These are phyloP conservation scores for Rhea americana DNA, from an alignment of 2,113 vertebrate genomes.

Conservation along the genomic window DNA sequence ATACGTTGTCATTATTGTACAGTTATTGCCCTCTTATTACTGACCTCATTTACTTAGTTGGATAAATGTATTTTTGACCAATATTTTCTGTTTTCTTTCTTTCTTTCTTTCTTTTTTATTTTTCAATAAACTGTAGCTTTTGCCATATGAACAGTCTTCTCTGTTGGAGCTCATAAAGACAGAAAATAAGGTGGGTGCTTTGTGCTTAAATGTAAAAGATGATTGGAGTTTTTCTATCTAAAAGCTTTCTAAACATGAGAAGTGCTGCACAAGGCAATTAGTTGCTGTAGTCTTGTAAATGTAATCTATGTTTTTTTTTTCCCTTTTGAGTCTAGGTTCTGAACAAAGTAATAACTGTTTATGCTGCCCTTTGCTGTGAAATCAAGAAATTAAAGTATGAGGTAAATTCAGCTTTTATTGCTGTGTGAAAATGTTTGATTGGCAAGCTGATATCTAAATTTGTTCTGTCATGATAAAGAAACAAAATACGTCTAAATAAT, in stretches of 20 bases:
- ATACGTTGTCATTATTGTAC: not conserved
- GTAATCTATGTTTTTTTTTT: constrained; percentile 17
- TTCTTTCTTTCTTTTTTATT: not conserved
- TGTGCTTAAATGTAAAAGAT: not conserved
- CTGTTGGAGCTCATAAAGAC: constrained; percentile 96
- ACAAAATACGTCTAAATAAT: not conserved
- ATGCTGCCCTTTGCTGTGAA: constrained; percentile 97
- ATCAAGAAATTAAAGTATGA: constrained; percentile 98
- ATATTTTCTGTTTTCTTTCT: not conserved
- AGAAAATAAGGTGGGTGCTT: constrained; percentile 90
- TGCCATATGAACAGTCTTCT: constrained; percentile 95
- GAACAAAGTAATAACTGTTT: constrained; percentile 98
- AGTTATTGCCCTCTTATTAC: not conserved
- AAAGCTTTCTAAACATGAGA: not conserved
- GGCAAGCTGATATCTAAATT: not conserved
- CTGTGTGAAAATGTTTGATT: constrained; percentile 1
- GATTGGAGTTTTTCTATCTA: not conserved
- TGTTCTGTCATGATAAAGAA: constrained; percentile 36
- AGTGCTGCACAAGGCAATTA: not conserved
- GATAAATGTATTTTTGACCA: not conserved
- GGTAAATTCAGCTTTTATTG: constrained; percentile 76
- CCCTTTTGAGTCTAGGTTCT: constrained; percentile 82
- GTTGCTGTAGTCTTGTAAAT: not conserved
- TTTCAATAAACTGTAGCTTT: constrained; percentile 78
- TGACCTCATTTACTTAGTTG: not conserved